A percentile compares a stretch with the other conserved stretches of the same genome.
phyloP scores from a whole-genome alignment of 2,888 invertebrate genomes.

The Drosophila longiperda region DNA sequence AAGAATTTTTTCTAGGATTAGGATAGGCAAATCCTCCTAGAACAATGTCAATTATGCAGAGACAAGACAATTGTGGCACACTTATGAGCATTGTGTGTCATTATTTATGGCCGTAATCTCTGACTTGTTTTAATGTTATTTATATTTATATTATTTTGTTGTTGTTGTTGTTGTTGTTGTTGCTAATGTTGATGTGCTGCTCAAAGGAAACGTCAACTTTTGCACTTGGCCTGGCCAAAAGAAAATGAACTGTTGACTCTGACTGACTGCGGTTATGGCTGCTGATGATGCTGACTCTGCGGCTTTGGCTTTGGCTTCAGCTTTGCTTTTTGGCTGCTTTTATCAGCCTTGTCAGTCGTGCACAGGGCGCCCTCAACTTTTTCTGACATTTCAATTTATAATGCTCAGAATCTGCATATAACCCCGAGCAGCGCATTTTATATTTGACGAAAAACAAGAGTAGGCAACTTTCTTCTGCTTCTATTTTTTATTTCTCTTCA shows the following conservation, averaged over 20 bases:
- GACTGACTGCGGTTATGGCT: slow-evolving; percentile 19
- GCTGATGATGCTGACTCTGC: slow-evolving; percentile 18
- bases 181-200: slow-evolving; percentile 2
- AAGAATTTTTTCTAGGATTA: not conserved
- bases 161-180: not conserved
- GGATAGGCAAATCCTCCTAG: slow-evolving; percentile 4
- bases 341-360: slow-evolving; percentile 70
- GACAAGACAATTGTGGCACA: slow-evolving; percentile 44
- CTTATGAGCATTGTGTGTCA: slow-evolving; percentile 37
- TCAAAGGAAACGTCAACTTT: slow-evolving; percentile 47
- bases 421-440: slow-evolving; percentile 70
- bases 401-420: slow-evolving; percentile 77
- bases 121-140: slow-evolving; percentile 43
- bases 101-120: slow-evolving; percentile 52
- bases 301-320: slow-evolving; percentile 6
- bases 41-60: slow-evolving; percentile 41
- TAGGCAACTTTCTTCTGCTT: slow-evolving; percentile 21
- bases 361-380: slow-evolving; percentile 68
- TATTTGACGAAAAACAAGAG: slow-evolving; percentile 61
- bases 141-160: slow-evolving; percentile 30
- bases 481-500: slow-evolving; percentile 17
- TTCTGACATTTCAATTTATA: slow-evolving; percentile 81
- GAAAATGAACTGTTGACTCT: slow-evolving; percentile 16
- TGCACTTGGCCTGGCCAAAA: slow-evolving; percentile 56
- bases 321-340: slow-evolving; percentile 29